Conservation (phyloP, 2,113 vertebrate species). For the Asarcornis scutulata region DNA sequence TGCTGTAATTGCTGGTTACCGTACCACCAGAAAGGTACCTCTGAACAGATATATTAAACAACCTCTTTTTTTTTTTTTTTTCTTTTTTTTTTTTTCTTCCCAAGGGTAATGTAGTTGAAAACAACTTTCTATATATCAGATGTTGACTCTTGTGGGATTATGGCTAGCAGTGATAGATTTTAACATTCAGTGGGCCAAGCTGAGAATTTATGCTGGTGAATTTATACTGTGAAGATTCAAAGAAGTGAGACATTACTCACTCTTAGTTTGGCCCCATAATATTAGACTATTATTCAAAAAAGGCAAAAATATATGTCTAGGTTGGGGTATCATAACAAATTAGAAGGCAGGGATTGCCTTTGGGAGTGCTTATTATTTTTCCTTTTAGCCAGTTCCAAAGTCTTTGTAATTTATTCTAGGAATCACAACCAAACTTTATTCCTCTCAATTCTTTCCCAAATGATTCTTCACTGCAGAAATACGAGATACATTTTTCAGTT, state of each 20-base stretch:
- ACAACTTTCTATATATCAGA: neutral
- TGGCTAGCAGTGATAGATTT: neutral
- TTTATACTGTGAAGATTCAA: slow-evolving; percentile 8
- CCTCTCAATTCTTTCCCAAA: neutral
- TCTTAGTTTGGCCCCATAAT: neutral
- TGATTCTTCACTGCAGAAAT: neutral
- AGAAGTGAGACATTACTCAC: slow-evolving; percentile 15
- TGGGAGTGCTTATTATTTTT: neutral
- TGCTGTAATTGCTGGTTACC: neutral
- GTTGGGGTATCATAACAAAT: neutral
- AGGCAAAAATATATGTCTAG: neutral
- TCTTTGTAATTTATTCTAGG: neutral
- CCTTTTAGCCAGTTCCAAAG: neutral
- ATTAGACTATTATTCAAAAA: slow-evolving; percentile 11
- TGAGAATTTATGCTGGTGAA: neutral
- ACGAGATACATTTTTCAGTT: slow-evolving; percentile 12
- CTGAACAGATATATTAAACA: neutral
- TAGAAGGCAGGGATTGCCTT: neutral
- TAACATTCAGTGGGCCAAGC: neutral
- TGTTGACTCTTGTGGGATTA: neutral
- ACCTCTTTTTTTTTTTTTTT: too few species aligned
- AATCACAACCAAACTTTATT: neutral
- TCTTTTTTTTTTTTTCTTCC: too few species aligned
- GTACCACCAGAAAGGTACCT: neutral
- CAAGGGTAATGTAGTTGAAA: neutral